These are phyloP conservation scores for Prionailurus viverrinus DNA, from an alignment of 2,113 vertebrate species.

Conservation along the genomic window DNA sequence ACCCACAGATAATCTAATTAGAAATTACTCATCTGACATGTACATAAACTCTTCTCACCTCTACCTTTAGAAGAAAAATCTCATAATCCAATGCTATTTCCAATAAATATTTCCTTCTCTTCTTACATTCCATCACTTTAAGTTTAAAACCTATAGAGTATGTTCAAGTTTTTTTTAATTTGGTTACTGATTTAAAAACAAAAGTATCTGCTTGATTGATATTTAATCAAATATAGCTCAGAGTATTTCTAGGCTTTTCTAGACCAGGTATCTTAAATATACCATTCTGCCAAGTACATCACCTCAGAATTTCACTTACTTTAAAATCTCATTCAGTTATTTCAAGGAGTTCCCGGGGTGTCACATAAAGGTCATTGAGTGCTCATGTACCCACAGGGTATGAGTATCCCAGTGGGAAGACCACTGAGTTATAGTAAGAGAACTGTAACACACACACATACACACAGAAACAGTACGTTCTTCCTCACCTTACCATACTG, in stretches of 20 bases:
- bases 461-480: neutral
- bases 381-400: accelerated
- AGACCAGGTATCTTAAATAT: neutral
- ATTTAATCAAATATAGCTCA: neutral
- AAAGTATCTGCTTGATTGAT: neutral
- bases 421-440: neutral
- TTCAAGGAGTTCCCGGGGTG: neutral
- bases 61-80: neutral
- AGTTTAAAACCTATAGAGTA: neutral
- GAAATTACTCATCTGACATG: neutral
- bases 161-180: neutral
- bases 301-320: neutral
- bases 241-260: neutral
- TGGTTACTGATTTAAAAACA: constrained; percentile 15
- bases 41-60: neutral
- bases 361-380: neutral
- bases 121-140: neutral
- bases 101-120: neutral
- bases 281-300: neutral
- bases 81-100: neutral
- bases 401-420: neutral
- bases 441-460: neutral
- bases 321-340: neutral
- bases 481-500: neutral
- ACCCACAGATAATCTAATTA: neutral